Percentiles rank a stretch among this genome's conserved stretches.
Evolutionary conservation across 2,888 invertebrate genomes (phyloP).

Genomic region (Cephus runcator): DNA sequence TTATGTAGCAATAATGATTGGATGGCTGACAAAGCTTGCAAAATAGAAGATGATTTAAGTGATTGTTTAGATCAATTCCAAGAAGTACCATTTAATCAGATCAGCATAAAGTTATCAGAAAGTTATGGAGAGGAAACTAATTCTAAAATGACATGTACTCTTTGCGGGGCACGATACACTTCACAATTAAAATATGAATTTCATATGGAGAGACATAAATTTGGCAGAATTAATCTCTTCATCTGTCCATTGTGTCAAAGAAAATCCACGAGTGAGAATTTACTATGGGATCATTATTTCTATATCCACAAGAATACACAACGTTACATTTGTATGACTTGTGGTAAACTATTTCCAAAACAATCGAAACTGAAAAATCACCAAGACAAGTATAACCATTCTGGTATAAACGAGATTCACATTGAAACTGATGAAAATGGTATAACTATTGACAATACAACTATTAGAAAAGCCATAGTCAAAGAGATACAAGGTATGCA

Average conservation of each 20-base stretch:
- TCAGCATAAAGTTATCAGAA: conserved; percentile 17
- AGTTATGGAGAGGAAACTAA: conserved; percentile 19
- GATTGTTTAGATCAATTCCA: conserved; percentile 2
- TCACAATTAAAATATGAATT: conserved; percentile 37
- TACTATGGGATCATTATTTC: conserved; percentile 41
- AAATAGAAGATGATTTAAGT: conserved; percentile 7
- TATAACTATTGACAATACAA: conserved; percentile 11
- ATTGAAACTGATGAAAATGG: conserved; percentile 16
- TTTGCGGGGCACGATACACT: conserved; percentile 35
- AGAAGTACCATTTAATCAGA: conserved; percentile 1
- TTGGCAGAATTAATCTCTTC: conserved; percentile 30
- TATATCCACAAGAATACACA: conserved; percentile 31
- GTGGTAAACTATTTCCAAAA: conserved; percentile 30
- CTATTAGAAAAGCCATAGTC: conserved; percentile 13
- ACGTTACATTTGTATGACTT: conserved; percentile 31
- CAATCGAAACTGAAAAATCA: conserved; percentile 29
- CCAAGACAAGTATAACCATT: conserved; percentile 31
- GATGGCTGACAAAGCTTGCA: background rate
- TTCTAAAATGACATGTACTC: conserved; percentile 29
- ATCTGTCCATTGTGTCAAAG: conserved; percentile 35
- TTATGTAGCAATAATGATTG: background rate
- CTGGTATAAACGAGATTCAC: conserved; percentile 23
- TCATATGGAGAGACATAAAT: conserved; percentile 39
- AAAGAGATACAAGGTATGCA: conserved; percentile 13
- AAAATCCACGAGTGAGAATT: conserved; percentile 33